Evolutionary conservation across 37 sponge, comb jelly and placozoan species (phyloP).

Genomic region (Petrosia ficiformis): DNA sequence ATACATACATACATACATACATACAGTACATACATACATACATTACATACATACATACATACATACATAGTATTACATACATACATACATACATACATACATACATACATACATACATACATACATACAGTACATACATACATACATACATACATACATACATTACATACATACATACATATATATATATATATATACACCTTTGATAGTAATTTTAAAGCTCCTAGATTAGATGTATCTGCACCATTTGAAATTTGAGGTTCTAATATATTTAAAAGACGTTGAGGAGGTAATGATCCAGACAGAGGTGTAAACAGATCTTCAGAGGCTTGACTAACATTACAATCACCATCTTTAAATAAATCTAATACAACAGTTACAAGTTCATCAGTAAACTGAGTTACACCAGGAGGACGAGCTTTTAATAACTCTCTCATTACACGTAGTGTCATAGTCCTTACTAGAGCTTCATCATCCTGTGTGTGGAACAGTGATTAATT

Average conservation of each 20-base stretch:
- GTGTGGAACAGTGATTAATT: conserved; percentile 11
- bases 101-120: neutral
- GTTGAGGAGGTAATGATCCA: conserved; percentile 42
- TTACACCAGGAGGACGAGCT: conserved; percentile 23
- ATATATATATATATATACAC: conserved; percentile 19
- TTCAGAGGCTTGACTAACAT: conserved; percentile 75
- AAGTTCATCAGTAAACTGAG: conserved; percentile 51
- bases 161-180: neutral
- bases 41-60: neutral
- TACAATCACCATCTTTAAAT: neutral
- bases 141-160: conserved; percentile 4
- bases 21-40: neutral
- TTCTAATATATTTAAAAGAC: conserved; percentile 36
- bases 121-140: neutral
- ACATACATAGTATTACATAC: conserved; percentile 9
- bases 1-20: conserved; percentile 5
- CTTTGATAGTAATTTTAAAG: conserved; percentile 74
- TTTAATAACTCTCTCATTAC: conserved; percentile 67
- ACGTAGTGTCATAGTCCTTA: conserved; percentile 34
- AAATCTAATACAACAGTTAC: neutral
- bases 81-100: conserved; percentile 5
- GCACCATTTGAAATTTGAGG: conserved; percentile 58
- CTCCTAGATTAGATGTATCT: conserved; percentile 57
- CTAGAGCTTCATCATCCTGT: conserved; percentile 23
- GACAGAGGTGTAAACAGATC: conserved; percentile 67